Evolutionary conservation across 2,113 vertebrate genomes (phyloP), one percentile per base, ranked within the genome.

Genomic region (Lophura nycthemera): DNA sequence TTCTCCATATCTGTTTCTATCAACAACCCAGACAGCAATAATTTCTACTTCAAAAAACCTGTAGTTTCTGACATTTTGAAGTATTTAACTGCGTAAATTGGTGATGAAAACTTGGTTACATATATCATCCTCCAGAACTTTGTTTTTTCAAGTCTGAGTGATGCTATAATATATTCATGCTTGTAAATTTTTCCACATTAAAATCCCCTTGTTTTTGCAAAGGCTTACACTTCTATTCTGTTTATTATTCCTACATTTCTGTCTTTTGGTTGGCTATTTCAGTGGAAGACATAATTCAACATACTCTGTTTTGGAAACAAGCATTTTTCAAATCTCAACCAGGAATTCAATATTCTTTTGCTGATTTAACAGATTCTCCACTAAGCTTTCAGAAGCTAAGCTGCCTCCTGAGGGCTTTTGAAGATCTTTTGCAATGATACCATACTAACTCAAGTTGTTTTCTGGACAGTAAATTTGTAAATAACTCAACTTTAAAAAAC

Each of bases 141-240:
- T 90, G 45, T 93, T 96, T 95, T 89, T 94, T 89, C 73, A 88
- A 88, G 65, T 91, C 86, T 84, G 79, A 94, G 21, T n/a, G 34
- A 95, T 89, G 83, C 64, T 91, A 54, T 85, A 91, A 88, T 88
- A 92, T 57, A 94, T 59, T 77, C 42, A 91, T 89, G 69, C 90
- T 92, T 94, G 85, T 92, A 95, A 91, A 69, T 94, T 95, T 95
- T 96, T 95, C 93, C 86, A 87, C 83, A 89, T 90, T 95, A 90
- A 95, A 92, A 14, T 6, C 8, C 43, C 20, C 43, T 85, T 92
- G 87, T 71, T 96, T 94, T 83, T 72, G 48, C 65, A 94, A 94
- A 90, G 76, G 72, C 54, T 95, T 91, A 88, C 24, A 69, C 40
- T 90, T 91, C 76, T 43, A 78, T 72, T 96, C 47, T 88, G 86